Base-by-base conservation (phyloP, 2,113 vertebrate genomes). In the Acanthisitta chloris region DNA sequence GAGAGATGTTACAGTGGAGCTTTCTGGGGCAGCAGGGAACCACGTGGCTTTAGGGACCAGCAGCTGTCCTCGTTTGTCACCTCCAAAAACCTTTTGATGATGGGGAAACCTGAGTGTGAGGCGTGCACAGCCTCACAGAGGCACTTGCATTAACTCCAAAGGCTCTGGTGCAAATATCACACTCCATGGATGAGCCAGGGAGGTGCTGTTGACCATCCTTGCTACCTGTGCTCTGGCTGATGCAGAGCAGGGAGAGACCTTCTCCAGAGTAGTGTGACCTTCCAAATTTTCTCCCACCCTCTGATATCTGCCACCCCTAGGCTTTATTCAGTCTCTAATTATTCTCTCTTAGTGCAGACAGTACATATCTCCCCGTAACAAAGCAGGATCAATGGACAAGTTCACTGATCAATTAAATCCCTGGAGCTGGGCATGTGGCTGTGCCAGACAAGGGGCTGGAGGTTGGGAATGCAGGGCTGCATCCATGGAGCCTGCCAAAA, bases 401-500 rank as follows among this genome's bases (percentile, higher is more conserved):
- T 55, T 78, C 26, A 8, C 12, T 5, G 62, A 70, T 59, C 57
- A 18, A 10, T 94, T 4, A 33, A 29, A 4, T 46, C 69, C 58
- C 91, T 8, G 6, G 49, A 69, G 51, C 4, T 0, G 59, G 36
- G 15, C 2, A 3, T 1, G 17, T 26, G 81, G 49, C 73, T 36
- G 43, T 46, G 74, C 38, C 21, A 31, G 48, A 3, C 1, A 17
- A 25, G 55, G 51, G 24, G 57, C 42, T 88, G 65, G 24, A 51
- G 52, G 31, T 38, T 40, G 65, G 43, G 33, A n/a, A 18, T 12
- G 21, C 65, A 61, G 51, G 14, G 16, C 33, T 54, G 71, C 45
- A 26, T 14, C 57, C 52, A 0, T 0, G 18, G 55, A 46, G 6
- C 42, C 45, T 3, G 2, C 42, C 19, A 17, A 6, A 33, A 0